These are phyloP conservation scores for Acanthosoma haemorrhoidale DNA, from an alignment of 2,888 invertebrate genomes.

Conservation along the genomic window DNA sequence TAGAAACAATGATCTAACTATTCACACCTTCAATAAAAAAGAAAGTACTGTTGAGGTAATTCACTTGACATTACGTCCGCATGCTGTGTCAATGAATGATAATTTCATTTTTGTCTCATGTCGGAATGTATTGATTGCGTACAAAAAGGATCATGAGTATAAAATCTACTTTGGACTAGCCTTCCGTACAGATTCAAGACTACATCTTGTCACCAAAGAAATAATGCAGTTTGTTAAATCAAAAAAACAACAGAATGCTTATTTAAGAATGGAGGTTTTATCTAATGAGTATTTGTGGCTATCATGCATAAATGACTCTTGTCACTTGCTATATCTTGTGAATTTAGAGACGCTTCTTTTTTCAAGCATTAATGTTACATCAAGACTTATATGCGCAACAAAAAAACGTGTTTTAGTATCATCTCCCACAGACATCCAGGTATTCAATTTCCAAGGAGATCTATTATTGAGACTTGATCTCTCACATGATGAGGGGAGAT, in stretches of 20 bases:
- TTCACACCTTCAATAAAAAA: constrained; percentile 4
- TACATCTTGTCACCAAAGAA: neutral
- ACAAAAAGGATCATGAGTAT: neutral
- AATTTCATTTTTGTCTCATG: neutral
- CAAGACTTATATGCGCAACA: neutral
- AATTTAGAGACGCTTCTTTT: neutral
- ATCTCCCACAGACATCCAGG: neutral
- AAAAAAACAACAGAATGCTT: neutral
- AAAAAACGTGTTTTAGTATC: neutral
- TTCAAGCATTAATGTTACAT: neutral
- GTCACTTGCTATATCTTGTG: neutral
- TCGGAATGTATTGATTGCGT: neutral
- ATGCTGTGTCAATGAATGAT: constrained; percentile 13
- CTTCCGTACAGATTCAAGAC: neutral
- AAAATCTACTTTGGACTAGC: neutral
- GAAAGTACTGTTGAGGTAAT: neutral
- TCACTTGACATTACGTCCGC: neutral
- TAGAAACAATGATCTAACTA: neutral
- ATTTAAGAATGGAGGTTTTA: neutral
- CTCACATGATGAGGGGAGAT: neutral
- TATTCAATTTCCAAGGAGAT: neutral
- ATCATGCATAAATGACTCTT: neutral
- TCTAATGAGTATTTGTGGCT: constrained; percentile 12
- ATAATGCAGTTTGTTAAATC: neutral
- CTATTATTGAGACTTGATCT: neutral